These are phyloP conservation scores for Sesia bembeciformis DNA, from an alignment of 2,888 invertebrate species.

Conservation along the genomic window DNA sequence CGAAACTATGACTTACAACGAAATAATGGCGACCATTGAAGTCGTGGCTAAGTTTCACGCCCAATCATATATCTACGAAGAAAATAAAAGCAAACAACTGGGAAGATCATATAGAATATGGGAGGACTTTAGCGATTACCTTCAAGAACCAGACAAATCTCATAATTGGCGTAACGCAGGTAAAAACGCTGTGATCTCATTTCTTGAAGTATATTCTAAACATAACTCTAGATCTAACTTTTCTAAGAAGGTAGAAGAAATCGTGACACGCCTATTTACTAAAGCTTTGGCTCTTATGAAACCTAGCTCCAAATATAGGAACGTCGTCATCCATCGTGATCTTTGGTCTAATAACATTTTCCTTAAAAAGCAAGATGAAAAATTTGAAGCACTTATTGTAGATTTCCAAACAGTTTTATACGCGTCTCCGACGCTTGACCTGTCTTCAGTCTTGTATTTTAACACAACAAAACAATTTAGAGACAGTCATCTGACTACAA, in stretches of 20 bases:
- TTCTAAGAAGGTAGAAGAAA: constrained; percentile 20
- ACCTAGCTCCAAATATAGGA: constrained; percentile 52
- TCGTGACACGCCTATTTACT: constrained; percentile 31
- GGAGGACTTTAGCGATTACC: constrained; percentile 42
- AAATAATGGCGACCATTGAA: constrained; percentile 48
- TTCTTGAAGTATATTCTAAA: constrained; percentile 42
- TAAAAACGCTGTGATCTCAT: constrained; percentile 44
- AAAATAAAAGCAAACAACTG: constrained; percentile 38
- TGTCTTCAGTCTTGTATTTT: constrained; percentile 71
- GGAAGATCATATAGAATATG: constrained; percentile 44
- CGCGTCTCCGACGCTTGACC: constrained; percentile 77
- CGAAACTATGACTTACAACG: constrained; percentile 37
- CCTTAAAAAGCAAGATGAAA: constrained; percentile 40
- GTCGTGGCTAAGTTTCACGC: constrained; percentile 67
- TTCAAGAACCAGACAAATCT: constrained; percentile 33
- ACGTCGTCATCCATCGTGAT: constrained; percentile 75
- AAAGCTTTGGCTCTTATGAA: constrained; percentile 37
- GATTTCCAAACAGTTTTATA: constrained; percentile 82
- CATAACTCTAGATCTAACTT: constrained; percentile 32
- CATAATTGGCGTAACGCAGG: constrained; percentile 46
- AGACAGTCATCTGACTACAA: constrained; percentile 40
- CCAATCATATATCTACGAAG: constrained; percentile 60
- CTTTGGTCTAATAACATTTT: constrained; percentile 78
- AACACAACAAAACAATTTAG: constrained; percentile 62
- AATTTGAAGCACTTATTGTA: constrained; percentile 70